Evolutionary conservation across 2,888 invertebrate genomes (phyloP), one percentile per base, ranked within the genome.

Genomic region (Mesoligia furuncula): DNA sequence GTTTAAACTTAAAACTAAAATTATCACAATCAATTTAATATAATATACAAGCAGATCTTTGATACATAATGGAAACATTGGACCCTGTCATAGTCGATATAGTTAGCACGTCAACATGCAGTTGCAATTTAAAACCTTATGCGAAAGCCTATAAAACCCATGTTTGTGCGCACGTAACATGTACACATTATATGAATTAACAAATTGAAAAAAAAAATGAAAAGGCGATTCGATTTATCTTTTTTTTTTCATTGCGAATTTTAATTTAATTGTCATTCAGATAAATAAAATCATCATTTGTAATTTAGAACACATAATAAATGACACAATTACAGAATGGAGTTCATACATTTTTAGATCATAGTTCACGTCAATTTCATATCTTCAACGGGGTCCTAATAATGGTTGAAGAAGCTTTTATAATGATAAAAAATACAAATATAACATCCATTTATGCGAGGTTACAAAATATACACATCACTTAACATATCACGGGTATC

Each of bases 1-100:
- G n/a, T 64, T 76, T 64, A 36, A 61, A 74, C 83, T 85, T 88
- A 85, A 73, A 84, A 84, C 80, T 87, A 86, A 81, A 75, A 79
- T 80, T 88, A 88, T 88, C 88, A 88, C 88, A 88, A 77, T 89
- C 66, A 81, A 65, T 80, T 83, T 84, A 85, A 80, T 78, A 81
- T 73, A 79, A 81, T 73, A 79, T 79, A 79, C 7, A 87, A 83
- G 78, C 83, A 88, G 87, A 85, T 84, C 89, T 88, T 67, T 73
- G n/a, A 85, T 66, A 69, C 27, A 62, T 31, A n/a, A 39, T 57
- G 20, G 17, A 57, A 57, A 72, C 36, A 42, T 13, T 51, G 42
- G 70, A 70, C 81, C 85, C 66, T 62, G 54, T 48, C 17, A 27
- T 27, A 78, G 1, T 45, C 7, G 8, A 66, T 5, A 76, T 36